These are phyloP conservation scores for Poecilia latipinna DNA, from an alignment of 2,113 vertebrate species.

Conservation along the genomic window DNA sequence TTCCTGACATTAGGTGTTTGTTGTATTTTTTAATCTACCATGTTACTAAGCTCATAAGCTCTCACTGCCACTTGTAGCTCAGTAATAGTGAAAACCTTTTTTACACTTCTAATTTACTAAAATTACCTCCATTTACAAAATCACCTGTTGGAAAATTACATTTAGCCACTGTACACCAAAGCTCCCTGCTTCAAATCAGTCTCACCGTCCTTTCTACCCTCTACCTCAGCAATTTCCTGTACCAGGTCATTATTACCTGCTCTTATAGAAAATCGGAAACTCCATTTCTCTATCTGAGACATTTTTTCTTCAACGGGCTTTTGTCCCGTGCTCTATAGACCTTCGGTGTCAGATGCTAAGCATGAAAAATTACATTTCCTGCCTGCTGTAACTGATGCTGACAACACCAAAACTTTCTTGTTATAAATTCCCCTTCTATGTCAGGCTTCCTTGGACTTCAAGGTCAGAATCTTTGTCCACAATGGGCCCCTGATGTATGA, in stretches of 20 bases:
- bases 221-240: constrained; percentile 11
- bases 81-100: constrained; percentile 14
- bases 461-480: constrained; percentile 59
- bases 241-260: constrained; percentile 55
- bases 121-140: constrained; percentile 19
- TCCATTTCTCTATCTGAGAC: constrained; percentile 42
- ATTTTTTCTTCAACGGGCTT: constrained; percentile 8
- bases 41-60: not conserved
- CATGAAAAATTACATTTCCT: constrained; percentile 49
- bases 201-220: constrained; percentile 29
- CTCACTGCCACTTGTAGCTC: constrained; percentile 12
- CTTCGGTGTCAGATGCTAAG: constrained; percentile 39
- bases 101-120: constrained; percentile 17
- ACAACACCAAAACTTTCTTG: constrained; percentile 44
- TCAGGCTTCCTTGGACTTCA: constrained; percentile 36
- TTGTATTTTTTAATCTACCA: constrained; percentile 2
- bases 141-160: constrained; percentile 35
- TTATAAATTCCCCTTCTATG: constrained; percentile 53
- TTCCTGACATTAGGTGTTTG: not conserved
- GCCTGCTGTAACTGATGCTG: constrained; percentile 30
- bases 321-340: constrained; percentile 31
- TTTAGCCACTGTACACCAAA: constrained; percentile 21
- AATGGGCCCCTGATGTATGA: constrained; percentile 39
- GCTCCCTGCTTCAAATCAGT: constrained; percentile 9
- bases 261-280: constrained; percentile 30